Conservation (phyloP, 1,140 invertebrate genomes). For the Telenomus remus region DNA sequence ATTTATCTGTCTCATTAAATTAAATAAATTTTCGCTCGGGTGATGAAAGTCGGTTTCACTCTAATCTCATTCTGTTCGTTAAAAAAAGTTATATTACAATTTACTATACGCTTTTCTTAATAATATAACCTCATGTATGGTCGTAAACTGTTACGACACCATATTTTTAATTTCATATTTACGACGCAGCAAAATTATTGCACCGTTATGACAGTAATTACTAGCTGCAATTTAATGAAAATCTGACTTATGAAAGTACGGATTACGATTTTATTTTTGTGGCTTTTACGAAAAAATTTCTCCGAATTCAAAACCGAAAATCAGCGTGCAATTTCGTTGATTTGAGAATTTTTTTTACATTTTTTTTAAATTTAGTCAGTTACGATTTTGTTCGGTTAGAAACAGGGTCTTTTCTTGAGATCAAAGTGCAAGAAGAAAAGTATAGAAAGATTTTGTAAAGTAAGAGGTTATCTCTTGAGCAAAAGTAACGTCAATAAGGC, state of each 20-base stretch:
- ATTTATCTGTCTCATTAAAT: no score
- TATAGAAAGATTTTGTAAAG: slow-evolving; percentile 10
- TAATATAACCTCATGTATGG: not conserved
- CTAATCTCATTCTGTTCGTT: slow-evolving; percentile 1
- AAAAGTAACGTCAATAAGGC: slow-evolving; percentile 28
- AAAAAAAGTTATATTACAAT: not conserved
- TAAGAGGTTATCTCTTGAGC: slow-evolving; percentile 18
- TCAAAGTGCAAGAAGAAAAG: slow-evolving; percentile 5
- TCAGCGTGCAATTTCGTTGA: no score
- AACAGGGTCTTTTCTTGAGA: no score
- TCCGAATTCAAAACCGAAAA: no score
- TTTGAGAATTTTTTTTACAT: no score
- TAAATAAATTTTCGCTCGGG: no score
- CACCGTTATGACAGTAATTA: not conserved
- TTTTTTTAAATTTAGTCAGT: no score
- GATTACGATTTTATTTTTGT: no score
- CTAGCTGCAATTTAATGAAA: not conserved
- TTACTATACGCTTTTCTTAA: not conserved
- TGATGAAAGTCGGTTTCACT: not conserved
- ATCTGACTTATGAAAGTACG: not conserved
- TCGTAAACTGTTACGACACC: not conserved
- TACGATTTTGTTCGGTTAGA: no score
- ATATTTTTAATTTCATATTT: slow-evolving; percentile 3
- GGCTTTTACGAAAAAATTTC: no score
- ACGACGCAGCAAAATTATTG: not conserved